phyloP scores from a whole-genome alignment of 2,113 vertebrate genomes.

The Rhinolophus ferrumequinum region DNA sequence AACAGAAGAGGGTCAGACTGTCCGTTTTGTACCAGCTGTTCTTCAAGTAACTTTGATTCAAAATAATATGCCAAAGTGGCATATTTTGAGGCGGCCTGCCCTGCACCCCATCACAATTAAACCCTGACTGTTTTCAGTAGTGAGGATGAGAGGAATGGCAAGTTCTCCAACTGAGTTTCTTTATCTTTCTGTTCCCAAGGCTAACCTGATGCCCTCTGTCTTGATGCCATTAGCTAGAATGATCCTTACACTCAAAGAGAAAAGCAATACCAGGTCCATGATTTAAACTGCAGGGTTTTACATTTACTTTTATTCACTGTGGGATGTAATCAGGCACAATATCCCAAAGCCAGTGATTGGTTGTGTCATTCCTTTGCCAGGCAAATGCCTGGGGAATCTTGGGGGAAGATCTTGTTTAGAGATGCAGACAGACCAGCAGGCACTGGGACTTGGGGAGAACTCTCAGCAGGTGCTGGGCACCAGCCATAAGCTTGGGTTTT shows the following conservation, averaged over 20 bases:
- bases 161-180: background rate
- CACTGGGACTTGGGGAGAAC: background rate
- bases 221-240: background rate
- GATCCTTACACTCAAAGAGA: background rate
- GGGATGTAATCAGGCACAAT: background rate
- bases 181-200: background rate
- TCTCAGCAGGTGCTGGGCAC: background rate
- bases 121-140: background rate
- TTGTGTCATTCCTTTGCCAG: background rate
- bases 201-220: background rate
- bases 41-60: background rate
- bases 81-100: background rate
- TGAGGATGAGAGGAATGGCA: background rate
- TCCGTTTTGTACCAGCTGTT: background rate
- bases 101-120: background rate
- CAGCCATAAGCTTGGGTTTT: background rate
- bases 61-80: background rate
- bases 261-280: background rate
- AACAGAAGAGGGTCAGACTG: background rate
- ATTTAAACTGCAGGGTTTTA: background rate
- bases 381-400: background rate
- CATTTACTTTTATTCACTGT: background rate
- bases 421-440: background rate
- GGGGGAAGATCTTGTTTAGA: background rate
- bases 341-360: background rate